Percentiles rank a stretch among this genome's conserved stretches.
Conservation (phyloP, 2,113 vertebrate species). For the Oreochromis niloticus region DNA sequence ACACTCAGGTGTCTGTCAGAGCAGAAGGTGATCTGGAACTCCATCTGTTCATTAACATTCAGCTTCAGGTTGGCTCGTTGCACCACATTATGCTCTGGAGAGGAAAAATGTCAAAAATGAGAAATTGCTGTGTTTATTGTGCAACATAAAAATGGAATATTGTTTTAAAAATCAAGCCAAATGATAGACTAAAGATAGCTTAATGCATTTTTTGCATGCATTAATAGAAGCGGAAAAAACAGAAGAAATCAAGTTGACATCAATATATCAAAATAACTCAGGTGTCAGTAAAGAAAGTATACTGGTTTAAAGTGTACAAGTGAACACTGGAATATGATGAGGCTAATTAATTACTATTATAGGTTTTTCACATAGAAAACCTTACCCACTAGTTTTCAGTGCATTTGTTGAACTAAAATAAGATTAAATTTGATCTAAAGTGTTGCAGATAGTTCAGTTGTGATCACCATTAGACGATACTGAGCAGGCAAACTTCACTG, state of each 20-base stretch:
- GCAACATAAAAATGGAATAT: not conserved
- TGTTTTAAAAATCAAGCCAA: not conserved
- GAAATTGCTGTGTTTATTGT: fast-evolving
- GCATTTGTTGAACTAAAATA: not conserved
- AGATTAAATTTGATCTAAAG: not conserved
- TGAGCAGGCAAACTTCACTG: not conserved
- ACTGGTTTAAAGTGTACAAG: not conserved
- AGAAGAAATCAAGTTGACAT: not conserved
- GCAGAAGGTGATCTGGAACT: slow-evolving; percentile 77
- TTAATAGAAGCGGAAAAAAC: not conserved
- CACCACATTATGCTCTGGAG: slow-evolving; percentile 59
- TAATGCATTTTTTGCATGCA: not conserved
- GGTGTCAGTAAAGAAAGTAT: not conserved
- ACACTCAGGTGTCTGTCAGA: slow-evolving; percentile 56
- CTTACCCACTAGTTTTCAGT: not conserved
- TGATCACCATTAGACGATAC: not conserved
- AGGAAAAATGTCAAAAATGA: not conserved
- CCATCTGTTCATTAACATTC: slow-evolving; percentile 47
- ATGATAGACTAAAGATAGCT: not conserved
- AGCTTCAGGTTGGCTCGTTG: slow-evolving; percentile 67
- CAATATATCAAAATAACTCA: not conserved
- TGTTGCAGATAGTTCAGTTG: not conserved
- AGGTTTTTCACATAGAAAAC: not conserved
- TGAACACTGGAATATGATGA: not conserved
- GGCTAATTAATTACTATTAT: not conserved